Percentiles rank a stretch among this genome's conserved stretches.
Evolutionary conservation across 2,113 vertebrate species (phyloP).

Genomic region (Nothobranchius kuhntae): DNA sequence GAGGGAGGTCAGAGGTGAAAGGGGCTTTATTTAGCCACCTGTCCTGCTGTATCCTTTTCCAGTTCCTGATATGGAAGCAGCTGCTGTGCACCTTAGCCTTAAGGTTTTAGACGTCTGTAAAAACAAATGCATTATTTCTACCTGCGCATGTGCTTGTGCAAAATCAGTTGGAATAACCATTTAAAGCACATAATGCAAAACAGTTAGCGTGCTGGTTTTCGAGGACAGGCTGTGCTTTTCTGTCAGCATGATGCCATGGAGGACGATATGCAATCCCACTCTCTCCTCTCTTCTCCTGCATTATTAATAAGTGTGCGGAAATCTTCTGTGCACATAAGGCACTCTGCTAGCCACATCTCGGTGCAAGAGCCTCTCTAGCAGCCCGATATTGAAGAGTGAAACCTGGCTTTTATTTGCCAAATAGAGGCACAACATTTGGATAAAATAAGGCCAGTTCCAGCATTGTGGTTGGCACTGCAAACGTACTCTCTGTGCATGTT

Average conservation of each 20-base stretch:
- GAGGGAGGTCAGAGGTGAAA: slow-evolving; percentile 70
- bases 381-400: slow-evolving; percentile 42
- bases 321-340: slow-evolving; percentile 51
- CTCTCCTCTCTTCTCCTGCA: slow-evolving; percentile 67
- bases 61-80: slow-evolving; percentile 57
- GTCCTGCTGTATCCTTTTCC: slow-evolving; percentile 62
- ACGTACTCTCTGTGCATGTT: slow-evolving; percentile 8
- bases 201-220: slow-evolving; percentile 43
- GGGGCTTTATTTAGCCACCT: slow-evolving; percentile 75
- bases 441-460: slow-evolving; percentile 38
- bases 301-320: slow-evolving; percentile 74
- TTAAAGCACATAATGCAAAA: slow-evolving; percentile 10
- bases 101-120: background rate
- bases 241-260: slow-evolving; percentile 61
- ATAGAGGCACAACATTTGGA: slow-evolving; percentile 47
- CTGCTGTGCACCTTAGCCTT: slow-evolving; percentile 47
- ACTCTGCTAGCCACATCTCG: slow-evolving; percentile 55
- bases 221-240: slow-evolving; percentile 68
- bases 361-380: slow-evolving; percentile 54
- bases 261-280: slow-evolving; percentile 63
- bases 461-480: slow-evolving; percentile 10
- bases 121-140: slow-evolving; percentile 31
- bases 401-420: slow-evolving; percentile 50
- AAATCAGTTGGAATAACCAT: slow-evolving; percentile 10
- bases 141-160: slow-evolving; percentile 13